Percentiles rank a stretch among this genome's conserved stretches.
These are phyloP conservation scores for Drosophila ananassae DNA, from an alignment of 1,140 invertebrate species.

Conservation along the genomic window DNA sequence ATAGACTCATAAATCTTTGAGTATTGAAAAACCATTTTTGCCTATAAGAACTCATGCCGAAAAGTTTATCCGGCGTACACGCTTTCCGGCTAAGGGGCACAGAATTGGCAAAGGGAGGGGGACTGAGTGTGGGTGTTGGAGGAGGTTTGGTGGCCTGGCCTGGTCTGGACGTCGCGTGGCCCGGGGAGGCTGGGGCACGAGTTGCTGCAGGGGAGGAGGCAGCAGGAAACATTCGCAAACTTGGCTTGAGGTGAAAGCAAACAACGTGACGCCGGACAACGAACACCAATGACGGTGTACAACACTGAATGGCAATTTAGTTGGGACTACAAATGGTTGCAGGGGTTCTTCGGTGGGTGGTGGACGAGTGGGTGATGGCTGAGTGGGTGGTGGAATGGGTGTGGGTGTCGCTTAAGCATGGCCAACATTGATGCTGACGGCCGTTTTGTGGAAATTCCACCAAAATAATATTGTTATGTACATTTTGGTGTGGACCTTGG, in stretches of 20 bases:
- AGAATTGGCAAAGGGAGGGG: background rate
- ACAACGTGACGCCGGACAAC: constrained; percentile 75
- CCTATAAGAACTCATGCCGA: constrained; percentile 78
- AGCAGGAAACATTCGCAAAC: constrained; percentile 59
- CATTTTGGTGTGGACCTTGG: constrained; percentile 43
- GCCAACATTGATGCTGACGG: constrained; percentile 21
- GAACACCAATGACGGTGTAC: constrained; percentile 56
- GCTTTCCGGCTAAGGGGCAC: constrained; percentile 19
- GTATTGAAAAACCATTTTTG: constrained; percentile 82
- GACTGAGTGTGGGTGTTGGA: no score
- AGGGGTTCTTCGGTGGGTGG: constrained; percentile 11
- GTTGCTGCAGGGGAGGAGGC: background rate
- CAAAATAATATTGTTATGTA: constrained; percentile 71
- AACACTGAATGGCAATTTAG: constrained; percentile 79
- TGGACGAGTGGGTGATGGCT: background rate
- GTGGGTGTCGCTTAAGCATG: constrained; percentile 19
- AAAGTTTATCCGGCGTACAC: constrained; percentile 68
- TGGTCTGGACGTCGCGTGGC: background rate
- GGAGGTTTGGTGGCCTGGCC: background rate
- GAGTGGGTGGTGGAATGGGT: background rate
- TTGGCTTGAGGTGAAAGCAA: constrained; percentile 79
- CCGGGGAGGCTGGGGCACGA: background rate
- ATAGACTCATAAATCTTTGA: constrained; percentile 82
- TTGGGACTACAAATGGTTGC: constrained; percentile 50
- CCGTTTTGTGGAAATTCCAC: constrained; percentile 65